phyloP scores from a whole-genome alignment of 2,113 vertebrate genomes.

The Gobiocypris rarus region DNA sequence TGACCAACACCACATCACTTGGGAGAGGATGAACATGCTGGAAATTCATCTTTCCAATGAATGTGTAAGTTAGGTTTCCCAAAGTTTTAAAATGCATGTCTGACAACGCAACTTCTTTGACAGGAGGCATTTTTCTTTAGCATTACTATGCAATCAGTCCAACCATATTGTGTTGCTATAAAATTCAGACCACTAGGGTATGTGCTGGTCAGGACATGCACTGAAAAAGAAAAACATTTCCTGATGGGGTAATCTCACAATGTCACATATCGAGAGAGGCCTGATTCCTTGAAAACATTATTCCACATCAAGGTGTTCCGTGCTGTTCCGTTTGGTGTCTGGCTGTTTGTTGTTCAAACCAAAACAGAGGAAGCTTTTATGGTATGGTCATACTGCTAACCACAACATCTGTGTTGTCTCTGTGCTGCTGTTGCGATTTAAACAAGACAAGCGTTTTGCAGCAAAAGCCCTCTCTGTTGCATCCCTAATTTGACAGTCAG shows the following conservation, averaged over 20 bases:
- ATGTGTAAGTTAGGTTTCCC: conserved; percentile 29
- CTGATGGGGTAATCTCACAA: not conserved
- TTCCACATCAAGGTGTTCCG: not conserved
- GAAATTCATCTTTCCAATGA: conserved; percentile 42
- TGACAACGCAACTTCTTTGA: not conserved
- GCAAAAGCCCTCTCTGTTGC: conserved; percentile 6
- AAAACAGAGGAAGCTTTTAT: conserved; percentile 21
- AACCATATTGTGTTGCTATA: not conserved
- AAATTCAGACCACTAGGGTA: not conserved
- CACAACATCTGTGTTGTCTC: not conserved
- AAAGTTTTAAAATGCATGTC: conserved; percentile 45
- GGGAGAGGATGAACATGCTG: conserved; percentile 44
- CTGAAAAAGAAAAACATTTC: not conserved
- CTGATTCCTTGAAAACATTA: not conserved
- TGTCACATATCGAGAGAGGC: not conserved
- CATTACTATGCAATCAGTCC: not conserved
- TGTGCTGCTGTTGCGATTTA: conserved; percentile 13
- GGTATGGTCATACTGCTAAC: not conserved
- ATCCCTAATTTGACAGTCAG: conserved; percentile 23
- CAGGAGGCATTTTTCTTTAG: conserved; percentile 16
- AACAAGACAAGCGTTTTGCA: conserved; percentile 45
- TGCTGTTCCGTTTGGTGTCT: not conserved
- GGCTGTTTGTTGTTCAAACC: conserved; percentile 4
- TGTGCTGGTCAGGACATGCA: not conserved
- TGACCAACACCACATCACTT: conserved; percentile 33